Percentiles rank a stretch among this genome's conserved stretches.
These are phyloP conservation scores for Gortyna flavago DNA, from an alignment of 2,888 invertebrate genomes.

Conservation along the genomic window DNA sequence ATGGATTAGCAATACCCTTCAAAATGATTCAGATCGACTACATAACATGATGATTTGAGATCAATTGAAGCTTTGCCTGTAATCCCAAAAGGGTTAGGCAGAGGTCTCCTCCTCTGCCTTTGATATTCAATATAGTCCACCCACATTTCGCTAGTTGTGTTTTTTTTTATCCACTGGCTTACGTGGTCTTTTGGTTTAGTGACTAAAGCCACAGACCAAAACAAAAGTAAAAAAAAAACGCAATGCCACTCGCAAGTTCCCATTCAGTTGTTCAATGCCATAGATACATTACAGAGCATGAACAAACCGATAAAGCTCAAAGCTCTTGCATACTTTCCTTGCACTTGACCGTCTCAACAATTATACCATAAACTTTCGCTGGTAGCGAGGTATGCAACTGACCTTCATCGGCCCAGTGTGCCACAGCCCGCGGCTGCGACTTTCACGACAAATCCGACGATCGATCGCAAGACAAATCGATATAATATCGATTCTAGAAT, in stretches of 20 bases:
- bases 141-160: neutral
- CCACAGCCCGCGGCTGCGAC: conserved; percentile 79
- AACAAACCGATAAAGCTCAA: conserved; percentile 44
- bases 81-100: too few species aligned
- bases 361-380: conserved; percentile 86
- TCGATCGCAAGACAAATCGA: conserved; percentile 63
- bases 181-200: too few species aligned
- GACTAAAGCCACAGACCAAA: neutral
- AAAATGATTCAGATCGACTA: neutral
- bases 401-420: conserved; percentile 81
- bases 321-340: conserved; percentile 72
- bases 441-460: conserved; percentile 77
- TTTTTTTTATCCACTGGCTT: neutral
- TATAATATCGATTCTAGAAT: conserved; percentile 53
- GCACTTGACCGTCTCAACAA: conserved; percentile 83
- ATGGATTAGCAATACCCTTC: neutral
- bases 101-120: too few species aligned
- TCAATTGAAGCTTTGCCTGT: neutral
- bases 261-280: conserved; percentile 14
- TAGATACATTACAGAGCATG: conserved; percentile 27
- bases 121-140: too few species aligned
- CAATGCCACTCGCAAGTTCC: neutral
- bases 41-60: neutral
- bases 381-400: conserved; percentile 74
- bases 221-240: neutral